phyloP scores from a whole-genome alignment of 2,113 vertebrate species.

The Callocephalon fimbriatum region DNA sequence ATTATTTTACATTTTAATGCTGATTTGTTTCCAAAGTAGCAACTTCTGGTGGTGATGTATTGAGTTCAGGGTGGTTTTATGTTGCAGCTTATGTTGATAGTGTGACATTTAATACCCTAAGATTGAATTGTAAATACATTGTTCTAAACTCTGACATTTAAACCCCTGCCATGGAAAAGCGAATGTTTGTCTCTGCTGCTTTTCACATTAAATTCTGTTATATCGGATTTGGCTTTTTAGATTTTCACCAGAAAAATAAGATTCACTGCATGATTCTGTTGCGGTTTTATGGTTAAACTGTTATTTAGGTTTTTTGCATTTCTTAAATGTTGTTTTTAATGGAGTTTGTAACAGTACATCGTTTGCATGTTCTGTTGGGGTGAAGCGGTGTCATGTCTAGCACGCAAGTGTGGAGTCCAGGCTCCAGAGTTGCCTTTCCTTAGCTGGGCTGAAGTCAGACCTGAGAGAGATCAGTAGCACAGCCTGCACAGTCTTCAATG shows the following conservation, averaged over 20 bases:
- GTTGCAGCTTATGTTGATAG: neutral
- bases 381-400: neutral
- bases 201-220: neutral
- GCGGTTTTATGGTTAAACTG: neutral
- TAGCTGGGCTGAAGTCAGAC: neutral
- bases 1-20: neutral
- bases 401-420: neutral
- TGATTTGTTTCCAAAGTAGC: neutral
- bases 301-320: neutral
- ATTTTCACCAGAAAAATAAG: neutral
- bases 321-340: neutral
- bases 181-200: neutral
- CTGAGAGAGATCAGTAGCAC: neutral
- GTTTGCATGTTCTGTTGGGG: neutral
- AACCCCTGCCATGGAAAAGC: neutral
- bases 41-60: neutral
- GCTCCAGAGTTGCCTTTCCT: neutral
- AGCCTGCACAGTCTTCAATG: neutral
- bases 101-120: constrained; percentile 17
- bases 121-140: neutral
- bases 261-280: neutral
- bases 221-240: neutral
- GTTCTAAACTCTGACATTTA: constrained; percentile 14
- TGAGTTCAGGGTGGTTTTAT: neutral
- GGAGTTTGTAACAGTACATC: neutral